phyloP scores from a whole-genome alignment of 2,888 invertebrate species.

The Lasioglossum figueresi region DNA sequence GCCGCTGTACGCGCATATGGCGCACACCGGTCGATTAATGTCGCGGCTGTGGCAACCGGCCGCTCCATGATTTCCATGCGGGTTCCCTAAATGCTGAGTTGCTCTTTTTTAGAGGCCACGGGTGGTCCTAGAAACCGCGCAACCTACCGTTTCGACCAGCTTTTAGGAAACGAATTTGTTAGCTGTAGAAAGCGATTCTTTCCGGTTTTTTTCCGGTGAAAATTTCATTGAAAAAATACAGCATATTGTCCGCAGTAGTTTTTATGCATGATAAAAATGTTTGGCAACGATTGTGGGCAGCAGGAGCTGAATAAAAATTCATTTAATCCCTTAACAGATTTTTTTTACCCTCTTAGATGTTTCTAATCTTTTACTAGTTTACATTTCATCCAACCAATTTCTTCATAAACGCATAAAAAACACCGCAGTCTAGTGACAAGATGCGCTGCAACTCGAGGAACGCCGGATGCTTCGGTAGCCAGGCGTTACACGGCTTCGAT shows the following conservation, averaged over 20 bases:
- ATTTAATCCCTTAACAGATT: too few species aligned
- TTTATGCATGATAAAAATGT: too few species aligned
- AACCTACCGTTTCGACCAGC: not conserved
- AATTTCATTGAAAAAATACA: not conserved
- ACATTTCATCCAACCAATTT: too few species aligned
- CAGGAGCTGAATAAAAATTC: too few species aligned
- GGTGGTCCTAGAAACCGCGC: not conserved
- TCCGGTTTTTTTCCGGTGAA: not conserved
- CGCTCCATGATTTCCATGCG: slow-evolving; percentile 26
- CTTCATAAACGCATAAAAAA: too few species aligned
- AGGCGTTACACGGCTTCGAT: slow-evolving; percentile 4
- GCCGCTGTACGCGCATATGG: slow-evolving; percentile 42
- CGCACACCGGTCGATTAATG: slow-evolving; percentile 54
- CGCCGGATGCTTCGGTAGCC: not conserved
- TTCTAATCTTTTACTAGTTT: too few species aligned
- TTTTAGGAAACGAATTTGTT: not conserved
- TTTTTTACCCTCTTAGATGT: too few species aligned
- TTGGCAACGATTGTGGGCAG: too few species aligned
- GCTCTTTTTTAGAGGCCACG: not conserved
- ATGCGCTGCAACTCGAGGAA: not conserved
- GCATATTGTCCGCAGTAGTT: too few species aligned
- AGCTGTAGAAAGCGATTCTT: too few species aligned
- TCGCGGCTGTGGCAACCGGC: slow-evolving; percentile 33
- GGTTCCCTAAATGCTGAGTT: not conserved
- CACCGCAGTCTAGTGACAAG: too few species aligned